phyloP scores from a whole-genome alignment of 1,140 invertebrate species.

The Dryas iulia region DNA sequence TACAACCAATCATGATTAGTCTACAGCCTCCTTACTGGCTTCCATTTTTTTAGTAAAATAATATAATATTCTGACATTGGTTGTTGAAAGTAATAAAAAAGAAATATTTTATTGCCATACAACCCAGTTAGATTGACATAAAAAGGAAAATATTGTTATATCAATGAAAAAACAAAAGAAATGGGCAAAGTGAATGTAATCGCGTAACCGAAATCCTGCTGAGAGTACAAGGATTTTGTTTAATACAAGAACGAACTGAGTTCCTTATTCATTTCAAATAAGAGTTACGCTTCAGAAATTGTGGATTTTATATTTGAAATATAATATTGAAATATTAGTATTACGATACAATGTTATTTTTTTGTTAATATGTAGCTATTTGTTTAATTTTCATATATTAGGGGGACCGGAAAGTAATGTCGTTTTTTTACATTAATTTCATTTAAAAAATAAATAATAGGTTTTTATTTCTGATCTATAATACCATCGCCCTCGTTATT shows the following conservation, averaged over 20 bases:
- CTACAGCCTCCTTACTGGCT: too few species aligned
- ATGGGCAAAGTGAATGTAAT: constrained; percentile 6
- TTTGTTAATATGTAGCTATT: too few species aligned
- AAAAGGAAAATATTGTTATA: constrained; percentile 6
- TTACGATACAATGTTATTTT: neutral
- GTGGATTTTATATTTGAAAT: neutral
- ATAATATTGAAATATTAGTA: neutral
- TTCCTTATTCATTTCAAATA: neutral
- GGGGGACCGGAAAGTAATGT: too few species aligned
- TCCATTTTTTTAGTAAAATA: too few species aligned
- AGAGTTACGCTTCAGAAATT: neutral
- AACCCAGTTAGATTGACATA: neutral
- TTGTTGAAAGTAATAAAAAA: neutral
- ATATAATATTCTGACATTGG: too few species aligned
- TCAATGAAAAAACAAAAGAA: constrained; percentile 9
- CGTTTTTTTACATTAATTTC: too few species aligned
- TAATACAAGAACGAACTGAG: neutral
- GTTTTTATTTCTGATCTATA: too few species aligned
- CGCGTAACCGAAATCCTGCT: neutral
- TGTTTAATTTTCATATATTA: too few species aligned
- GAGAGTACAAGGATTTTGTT: neutral
- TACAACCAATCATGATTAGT: too few species aligned
- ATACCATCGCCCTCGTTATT: too few species aligned
- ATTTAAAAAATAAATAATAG: too few species aligned
- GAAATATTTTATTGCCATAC: neutral